Percentiles rank a stretch among this genome's conserved stretches.
These are phyloP conservation scores for Drosophila lacicola DNA, from an alignment of 2,888 invertebrate genomes.

Conservation along the genomic window DNA sequence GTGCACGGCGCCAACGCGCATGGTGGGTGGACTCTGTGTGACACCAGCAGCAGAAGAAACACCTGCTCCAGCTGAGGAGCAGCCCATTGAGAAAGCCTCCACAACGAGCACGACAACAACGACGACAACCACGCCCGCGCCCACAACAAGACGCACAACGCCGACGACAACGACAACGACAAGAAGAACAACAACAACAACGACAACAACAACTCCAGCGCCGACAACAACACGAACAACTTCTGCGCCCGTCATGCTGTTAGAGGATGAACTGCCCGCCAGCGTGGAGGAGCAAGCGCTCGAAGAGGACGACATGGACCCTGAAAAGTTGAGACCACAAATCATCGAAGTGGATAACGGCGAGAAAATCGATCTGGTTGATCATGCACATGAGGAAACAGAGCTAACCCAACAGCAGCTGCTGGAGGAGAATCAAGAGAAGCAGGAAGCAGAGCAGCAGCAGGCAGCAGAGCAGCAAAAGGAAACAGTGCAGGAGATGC, in stretches of 20 bases:
- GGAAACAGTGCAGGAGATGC: slow-evolving; percentile 1
- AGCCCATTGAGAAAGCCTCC: slow-evolving; percentile 43
- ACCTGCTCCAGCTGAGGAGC: slow-evolving; percentile 31
- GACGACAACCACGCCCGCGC: slow-evolving; percentile 34
- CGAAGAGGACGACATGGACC: slow-evolving; percentile 80
- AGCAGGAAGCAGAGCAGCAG: slow-evolving; percentile 15
- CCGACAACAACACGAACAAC: slow-evolving; percentile 53
- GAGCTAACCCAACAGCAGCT: slow-evolving; percentile 60
- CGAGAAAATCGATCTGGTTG: slow-evolving; percentile 55
- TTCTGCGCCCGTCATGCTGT: slow-evolving; percentile 33
- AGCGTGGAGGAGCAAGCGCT: slow-evolving; percentile 69
- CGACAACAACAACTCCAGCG: slow-evolving; percentile 37
- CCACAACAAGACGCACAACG: slow-evolving; percentile 44
- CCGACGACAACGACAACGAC: slow-evolving; percentile 50
- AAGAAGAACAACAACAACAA: slow-evolving; percentile 8
- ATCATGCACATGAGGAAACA: slow-evolving; percentile 65
- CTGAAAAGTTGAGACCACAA: slow-evolving; percentile 48
- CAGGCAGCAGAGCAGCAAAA: slow-evolving; percentile 14
- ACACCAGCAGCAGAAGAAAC: slow-evolving; percentile 59
- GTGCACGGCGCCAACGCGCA: slow-evolving; percentile 89
- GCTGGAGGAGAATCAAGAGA: slow-evolving; percentile 13
- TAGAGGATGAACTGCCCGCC: slow-evolving; percentile 57
- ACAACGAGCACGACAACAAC: slow-evolving; percentile 58
- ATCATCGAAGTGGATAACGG: slow-evolving; percentile 47
- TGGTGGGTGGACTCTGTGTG: slow-evolving; percentile 89